Evolutionary conservation across 2,113 vertebrate species (phyloP), one percentile per base, ranked within the genome.

Genomic region (Rhabdornis inornatus): DNA sequence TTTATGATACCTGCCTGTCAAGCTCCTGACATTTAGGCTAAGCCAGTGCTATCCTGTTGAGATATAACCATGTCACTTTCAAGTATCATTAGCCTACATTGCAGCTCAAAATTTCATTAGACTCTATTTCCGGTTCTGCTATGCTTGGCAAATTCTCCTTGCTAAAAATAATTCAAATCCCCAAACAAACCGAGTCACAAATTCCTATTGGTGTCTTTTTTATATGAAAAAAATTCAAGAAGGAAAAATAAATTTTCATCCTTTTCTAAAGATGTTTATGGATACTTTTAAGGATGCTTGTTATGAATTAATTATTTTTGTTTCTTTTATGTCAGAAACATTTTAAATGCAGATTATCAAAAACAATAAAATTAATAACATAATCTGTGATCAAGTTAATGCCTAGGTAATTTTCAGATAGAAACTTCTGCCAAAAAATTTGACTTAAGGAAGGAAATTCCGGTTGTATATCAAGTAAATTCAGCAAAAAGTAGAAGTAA

Each of bases 401-500:
- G 35, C 40, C 74, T 87, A 97, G 71, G 83, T 97, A 71, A 66
- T 83, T 85, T 92, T 82, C 65, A 95, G 76, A 81, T 88, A 97
- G 76, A 96, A 92, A 68, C 65, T 89, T 91, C 81, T 95, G 72
- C 31, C 52, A 19, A 97, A 96, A 95, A 95, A 83, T 85, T 65
- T 64, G 66, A 94, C 63, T 95, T 97, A 83, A 91, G 82, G 87
- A 97, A 96, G 92, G 79, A 97, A 97, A 89, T 83, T 97, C 82
- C 69, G 53, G 33, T 89, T 96, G 47, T 78, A 92, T 78, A 95
- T 97, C 59, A 88, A 96, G 86, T 33, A 96, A 92, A 83, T 93
- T 95, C 40, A 94, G 25, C 89, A 91, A 91, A 96, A 96, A 89
- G 91, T 97, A 94, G 81, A 96, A 97, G 49, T 55, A 92, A 94